These are phyloP conservation scores for Ostrea denselamellosa DNA, from an alignment of 1,140 invertebrate genomes.

Conservation along the genomic window DNA sequence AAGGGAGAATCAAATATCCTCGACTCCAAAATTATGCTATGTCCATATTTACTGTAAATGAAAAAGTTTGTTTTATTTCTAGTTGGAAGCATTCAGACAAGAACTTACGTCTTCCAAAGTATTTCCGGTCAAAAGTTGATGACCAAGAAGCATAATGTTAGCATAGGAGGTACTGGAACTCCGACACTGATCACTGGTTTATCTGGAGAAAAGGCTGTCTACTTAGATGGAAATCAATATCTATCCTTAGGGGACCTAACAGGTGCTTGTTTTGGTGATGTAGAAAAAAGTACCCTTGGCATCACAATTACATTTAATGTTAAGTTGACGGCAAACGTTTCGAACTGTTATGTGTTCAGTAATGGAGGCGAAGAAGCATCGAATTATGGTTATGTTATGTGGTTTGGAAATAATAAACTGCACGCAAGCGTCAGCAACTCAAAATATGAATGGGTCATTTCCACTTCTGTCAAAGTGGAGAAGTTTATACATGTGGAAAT, in stretches of 20 bases:
- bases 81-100: slow-evolving; percentile 51
- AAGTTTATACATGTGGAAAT: slow-evolving; percentile 58
- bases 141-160: slow-evolving; percentile 49
- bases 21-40: too few relatives aligned
- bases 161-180: slow-evolving; percentile 48
- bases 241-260: slow-evolving; percentile 47
- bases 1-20: too few relatives aligned
- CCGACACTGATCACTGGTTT: slow-evolving; percentile 56
- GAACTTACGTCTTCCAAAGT: slow-evolving; percentile 49
- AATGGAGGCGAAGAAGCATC: slow-evolving; percentile 58
- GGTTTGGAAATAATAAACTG: slow-evolving; percentile 53
- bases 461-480: slow-evolving; percentile 50
- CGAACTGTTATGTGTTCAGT: slow-evolving; percentile 56
- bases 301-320: slow-evolving; percentile 62
- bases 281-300: slow-evolving; percentile 60
- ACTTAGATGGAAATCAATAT: slow-evolving; percentile 64
- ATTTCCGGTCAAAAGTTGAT: slow-evolving; percentile 57
- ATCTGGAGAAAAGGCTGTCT: slow-evolving; percentile 55
- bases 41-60: too few relatives aligned
- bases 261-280: slow-evolving; percentile 57
- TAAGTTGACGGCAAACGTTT: slow-evolving; percentile 52
- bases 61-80: slow-evolving; percentile 41
- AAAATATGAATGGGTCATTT: slow-evolving; percentile 63
- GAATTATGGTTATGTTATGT: slow-evolving; percentile 66
- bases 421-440: slow-evolving; percentile 61